Conservation (phyloP, 2,113 vertebrate species). For the Spea multiplicata region DNA sequence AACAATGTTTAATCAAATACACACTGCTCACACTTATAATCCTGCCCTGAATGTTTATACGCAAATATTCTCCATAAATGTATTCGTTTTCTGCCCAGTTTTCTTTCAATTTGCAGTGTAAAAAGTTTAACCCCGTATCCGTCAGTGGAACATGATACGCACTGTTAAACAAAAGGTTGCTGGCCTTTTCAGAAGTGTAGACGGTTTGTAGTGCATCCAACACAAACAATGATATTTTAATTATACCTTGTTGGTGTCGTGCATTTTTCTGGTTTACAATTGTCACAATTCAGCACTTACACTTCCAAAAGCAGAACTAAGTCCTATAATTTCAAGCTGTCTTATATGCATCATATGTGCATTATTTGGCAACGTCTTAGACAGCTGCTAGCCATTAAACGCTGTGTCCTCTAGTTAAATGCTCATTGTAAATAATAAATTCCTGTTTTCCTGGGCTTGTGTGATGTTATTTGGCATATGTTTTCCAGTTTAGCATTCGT, state of each 20-base stretch:
- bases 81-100: conserved; percentile 7
- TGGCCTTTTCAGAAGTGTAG: conserved; percentile 9
- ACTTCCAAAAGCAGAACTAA: conserved; percentile 38
- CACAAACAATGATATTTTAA: conserved; percentile 44
- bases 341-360: conserved; percentile 47
- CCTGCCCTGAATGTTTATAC: not conserved
- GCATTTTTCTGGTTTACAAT: conserved; percentile 26
- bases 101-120: not conserved
- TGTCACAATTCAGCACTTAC: conserved; percentile 36
- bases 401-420: conserved; percentile 49
- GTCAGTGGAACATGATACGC: not conserved
- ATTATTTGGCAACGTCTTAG: conserved; percentile 49
- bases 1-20: not conserved
- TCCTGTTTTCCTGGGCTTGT: conserved; percentile 42
- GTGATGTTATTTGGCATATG: conserved; percentile 47
- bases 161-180: not conserved
- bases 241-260: conserved; percentile 38
- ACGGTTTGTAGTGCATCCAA: conserved; percentile 11
- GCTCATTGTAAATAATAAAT: conserved; percentile 50
- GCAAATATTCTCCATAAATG: not conserved
- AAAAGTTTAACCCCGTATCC: conserved; percentile 28
- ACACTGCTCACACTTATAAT: not conserved
- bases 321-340: conserved; percentile 49
- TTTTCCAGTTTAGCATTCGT: conserved; percentile 44
- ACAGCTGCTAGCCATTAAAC: conserved; percentile 49